phyloP scores from a whole-genome alignment of 2,888 invertebrate genomes.

The Eustalomyia histrio region DNA sequence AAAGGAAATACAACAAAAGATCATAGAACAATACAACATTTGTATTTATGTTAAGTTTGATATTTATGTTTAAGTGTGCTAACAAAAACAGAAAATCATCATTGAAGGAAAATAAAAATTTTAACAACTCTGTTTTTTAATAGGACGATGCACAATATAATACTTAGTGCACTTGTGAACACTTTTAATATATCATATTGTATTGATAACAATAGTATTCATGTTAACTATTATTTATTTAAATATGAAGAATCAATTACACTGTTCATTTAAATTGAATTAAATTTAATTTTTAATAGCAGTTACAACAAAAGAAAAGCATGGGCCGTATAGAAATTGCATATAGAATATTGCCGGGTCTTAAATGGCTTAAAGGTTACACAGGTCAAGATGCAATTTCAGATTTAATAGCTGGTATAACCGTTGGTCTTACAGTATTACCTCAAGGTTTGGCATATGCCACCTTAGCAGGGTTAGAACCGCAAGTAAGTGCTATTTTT shows the following conservation, averaged over 20 bases:
- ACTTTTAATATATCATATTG: not conserved
- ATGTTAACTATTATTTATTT: not conserved
- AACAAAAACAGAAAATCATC: too few species aligned
- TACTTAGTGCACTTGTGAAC: too few species aligned
- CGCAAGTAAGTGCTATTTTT: conserved; percentile 84
- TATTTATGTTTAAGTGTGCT: too few species aligned
- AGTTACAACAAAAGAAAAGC: conserved; percentile 16
- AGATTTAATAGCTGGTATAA: conserved; percentile 94
- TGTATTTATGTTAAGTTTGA: too few species aligned
- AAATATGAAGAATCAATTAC: not conserved
- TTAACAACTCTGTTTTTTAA: too few species aligned
- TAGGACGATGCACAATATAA: too few species aligned
- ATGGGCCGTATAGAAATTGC: conserved; percentile 68
- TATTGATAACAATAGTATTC: conserved; percentile 6
- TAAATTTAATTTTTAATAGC: conserved; percentile 14
- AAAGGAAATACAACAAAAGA: too few species aligned
- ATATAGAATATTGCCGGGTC: conserved; percentile 74
- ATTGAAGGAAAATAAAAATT: too few species aligned
- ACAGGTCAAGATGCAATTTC: conserved; percentile 87
- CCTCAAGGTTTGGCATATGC: conserved; percentile 97
- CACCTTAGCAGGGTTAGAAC: conserved; percentile 91
- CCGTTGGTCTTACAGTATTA: conserved; percentile 95
- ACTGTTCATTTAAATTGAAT: not conserved
- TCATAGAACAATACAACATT: too few species aligned
- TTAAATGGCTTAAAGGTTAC: conserved; percentile 88